Percentiles rank a stretch among this genome's conserved stretches.
Evolutionary conservation across 92 coral and sea anemone species (phyloP).

Genomic region (Parazoanthus darwini): DNA sequence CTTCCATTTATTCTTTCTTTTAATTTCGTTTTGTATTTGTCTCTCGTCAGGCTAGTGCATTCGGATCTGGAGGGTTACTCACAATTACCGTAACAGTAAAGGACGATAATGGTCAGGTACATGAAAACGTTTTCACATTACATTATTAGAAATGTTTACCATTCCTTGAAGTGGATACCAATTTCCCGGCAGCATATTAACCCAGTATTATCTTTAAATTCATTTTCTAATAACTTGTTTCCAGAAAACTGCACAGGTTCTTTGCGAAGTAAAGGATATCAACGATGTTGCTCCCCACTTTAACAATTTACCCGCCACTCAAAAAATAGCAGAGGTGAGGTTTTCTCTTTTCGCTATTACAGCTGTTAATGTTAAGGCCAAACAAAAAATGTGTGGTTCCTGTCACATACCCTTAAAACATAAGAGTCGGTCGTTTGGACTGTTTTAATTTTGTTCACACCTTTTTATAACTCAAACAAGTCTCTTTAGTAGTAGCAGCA

Average conservation of each 20-base stretch:
- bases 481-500: too few species aligned
- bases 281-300: conserved; percentile 28
- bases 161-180: neutral
- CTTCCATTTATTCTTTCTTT: neutral
- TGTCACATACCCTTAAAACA: too few species aligned
- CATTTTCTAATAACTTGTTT: neutral
- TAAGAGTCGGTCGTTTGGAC: too few species aligned
- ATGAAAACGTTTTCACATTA: neutral
- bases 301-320: conserved; percentile 5
- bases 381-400: too few species aligned
- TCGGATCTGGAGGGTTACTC: neutral
- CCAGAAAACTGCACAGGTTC: neutral
- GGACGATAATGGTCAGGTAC: neutral
- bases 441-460: too few species aligned
- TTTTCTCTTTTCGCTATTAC: too few species aligned
- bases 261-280: conserved; percentile 1
- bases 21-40: neutral
- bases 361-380: too few species aligned
- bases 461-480: too few species aligned
- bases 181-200: neutral
- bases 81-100: neutral
- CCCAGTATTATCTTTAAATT: neutral
- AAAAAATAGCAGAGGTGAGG: conserved; percentile 12
- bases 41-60: conserved; percentile 3
- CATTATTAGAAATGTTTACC: neutral